phyloP scores from a whole-genome alignment of 2,797 vertebrate species.

The Periophthalmus magnuspinnatus region DNA sequence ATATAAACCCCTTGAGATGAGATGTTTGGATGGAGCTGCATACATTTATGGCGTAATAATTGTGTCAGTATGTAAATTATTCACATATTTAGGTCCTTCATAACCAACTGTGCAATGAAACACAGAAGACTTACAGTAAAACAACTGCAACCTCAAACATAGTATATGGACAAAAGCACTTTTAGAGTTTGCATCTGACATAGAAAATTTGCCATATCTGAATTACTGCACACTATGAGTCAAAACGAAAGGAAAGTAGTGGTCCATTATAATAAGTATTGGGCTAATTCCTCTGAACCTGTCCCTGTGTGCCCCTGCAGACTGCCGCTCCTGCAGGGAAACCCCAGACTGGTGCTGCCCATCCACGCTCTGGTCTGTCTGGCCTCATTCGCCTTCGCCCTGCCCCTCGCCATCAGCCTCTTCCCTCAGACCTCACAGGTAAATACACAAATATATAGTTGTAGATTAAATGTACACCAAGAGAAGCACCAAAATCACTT shows the following conservation, averaged over 20 bases:
- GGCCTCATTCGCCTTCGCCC: constrained; percentile 87
- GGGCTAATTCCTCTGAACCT: background rate
- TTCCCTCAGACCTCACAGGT: constrained; percentile 96
- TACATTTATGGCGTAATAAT: background rate
- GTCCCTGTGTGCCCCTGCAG: constrained; percentile 63
- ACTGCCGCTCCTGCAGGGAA: constrained; percentile 82
- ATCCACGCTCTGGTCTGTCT: constrained; percentile 91
- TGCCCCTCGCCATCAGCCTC: constrained; percentile 93
- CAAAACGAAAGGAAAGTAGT: background rate
- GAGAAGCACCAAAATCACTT: background rate
- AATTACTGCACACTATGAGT: background rate
- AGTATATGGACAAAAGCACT: too few relatives aligned
- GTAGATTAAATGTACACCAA: background rate
- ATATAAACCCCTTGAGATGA: too few relatives aligned
- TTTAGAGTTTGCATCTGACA: too few relatives aligned
- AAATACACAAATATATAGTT: background rate
- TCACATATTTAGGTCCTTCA: too few relatives aligned
- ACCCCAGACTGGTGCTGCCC: constrained; percentile 81
- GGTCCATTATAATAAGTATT: too few relatives aligned
- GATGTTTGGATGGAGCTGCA: background rate
- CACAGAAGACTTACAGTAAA: too few relatives aligned
- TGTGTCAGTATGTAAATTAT: background rate
- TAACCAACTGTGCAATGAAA: too few relatives aligned
- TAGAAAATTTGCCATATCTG: too few relatives aligned
- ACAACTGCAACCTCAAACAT: too few relatives aligned